phyloP scores from a whole-genome alignment of 1,140 invertebrate species.

The Campoletis sonorensis region DNA sequence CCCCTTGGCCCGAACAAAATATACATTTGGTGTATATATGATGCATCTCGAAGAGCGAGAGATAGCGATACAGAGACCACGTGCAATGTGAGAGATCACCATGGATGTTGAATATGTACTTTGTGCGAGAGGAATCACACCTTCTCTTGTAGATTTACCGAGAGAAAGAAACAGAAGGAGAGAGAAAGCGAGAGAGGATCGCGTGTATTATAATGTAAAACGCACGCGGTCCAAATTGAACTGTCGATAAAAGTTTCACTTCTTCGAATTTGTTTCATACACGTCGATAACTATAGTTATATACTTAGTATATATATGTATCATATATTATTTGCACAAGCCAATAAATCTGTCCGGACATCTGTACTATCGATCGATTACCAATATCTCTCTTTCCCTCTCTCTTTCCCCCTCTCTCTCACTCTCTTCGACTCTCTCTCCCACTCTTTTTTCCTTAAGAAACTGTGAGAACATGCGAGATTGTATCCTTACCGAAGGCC shows the following conservation, averaged over 20 bases:
- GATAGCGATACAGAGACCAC: constrained; percentile 24
- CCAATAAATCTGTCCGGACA: too few relatives aligned
- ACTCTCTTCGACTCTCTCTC: too few relatives aligned
- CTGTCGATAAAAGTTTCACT: constrained; percentile 51
- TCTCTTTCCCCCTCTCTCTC: too few relatives aligned
- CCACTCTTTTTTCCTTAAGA: too few relatives aligned
- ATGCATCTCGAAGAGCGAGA: constrained; percentile 32
- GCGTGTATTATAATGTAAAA: constrained; percentile 32
- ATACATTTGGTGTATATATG: constrained; percentile 39
- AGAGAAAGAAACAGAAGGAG: constrained; percentile 23
- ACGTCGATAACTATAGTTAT: constrained; percentile 31
- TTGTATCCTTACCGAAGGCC: too few relatives aligned
- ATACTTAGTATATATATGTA: neutral
- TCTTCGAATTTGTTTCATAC: constrained; percentile 45
- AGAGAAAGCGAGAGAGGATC: constrained; percentile 30
- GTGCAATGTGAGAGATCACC: constrained; percentile 34
- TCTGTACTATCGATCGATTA: too few relatives aligned
- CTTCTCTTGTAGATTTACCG: constrained; percentile 37
- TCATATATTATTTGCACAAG: too few relatives aligned
- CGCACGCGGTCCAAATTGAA: constrained; percentile 43
- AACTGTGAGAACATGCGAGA: too few relatives aligned
- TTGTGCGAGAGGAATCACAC: constrained; percentile 32
- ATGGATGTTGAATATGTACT: constrained; percentile 24
- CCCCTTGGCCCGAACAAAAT: constrained; percentile 50
- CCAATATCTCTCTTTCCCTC: too few relatives aligned